Base-by-base conservation (phyloP, 2,888 invertebrate genomes). In the Pardosa pseudoannulata region DNA sequence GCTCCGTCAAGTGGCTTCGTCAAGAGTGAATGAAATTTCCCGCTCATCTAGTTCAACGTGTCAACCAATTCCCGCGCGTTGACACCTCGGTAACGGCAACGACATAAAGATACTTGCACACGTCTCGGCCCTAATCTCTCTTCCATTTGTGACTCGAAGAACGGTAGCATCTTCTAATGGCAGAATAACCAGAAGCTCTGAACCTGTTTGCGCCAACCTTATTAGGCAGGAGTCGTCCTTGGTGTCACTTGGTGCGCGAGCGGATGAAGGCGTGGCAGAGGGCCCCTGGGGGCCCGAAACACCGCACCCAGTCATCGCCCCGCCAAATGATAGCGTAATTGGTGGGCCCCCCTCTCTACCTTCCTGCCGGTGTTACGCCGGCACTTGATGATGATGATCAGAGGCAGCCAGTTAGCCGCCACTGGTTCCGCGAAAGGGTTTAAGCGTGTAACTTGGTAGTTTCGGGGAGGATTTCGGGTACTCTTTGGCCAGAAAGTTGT, bases 231-330 rank as follows among this genome's bases (percentile, higher is more conserved):
- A n/a, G 56, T 56, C 56, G 56, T 56, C 56, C 72, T 31, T 29
- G 50, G 31, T 79, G 71, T 79, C 79, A 71, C 71, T 64, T 31
- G 81, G 71, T 36, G 62, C 29, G 50, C 27, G 50, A 36, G 36
- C n/a, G 78, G 68, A 32, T 31, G 70, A 36, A 36, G 70, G 70
- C 41, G 70, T 74, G 74, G 64, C 64, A 9, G 39, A 16, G 23
- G 74, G 32, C 36, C 76, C 81, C 65, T 46, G 64, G 72, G 82
- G 71, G 76, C 62, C 56, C 56, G 23, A 56, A 56, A 28, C 74
- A 70, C 76, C 82, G 82, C 82, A 64, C 82, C 82, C 82, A 76
- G 73, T 71, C 70, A 78, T 78, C 68, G 76, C 41, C 79, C 62
- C 29, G 72, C 29, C 80, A 80, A 75, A 82, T 75, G 81, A 70